Percentiles rank a stretch among this genome's conserved stretches.
phyloP scores from a whole-genome alignment of 2,797 vertebrate species.

The Sitta carolinensis region DNA sequence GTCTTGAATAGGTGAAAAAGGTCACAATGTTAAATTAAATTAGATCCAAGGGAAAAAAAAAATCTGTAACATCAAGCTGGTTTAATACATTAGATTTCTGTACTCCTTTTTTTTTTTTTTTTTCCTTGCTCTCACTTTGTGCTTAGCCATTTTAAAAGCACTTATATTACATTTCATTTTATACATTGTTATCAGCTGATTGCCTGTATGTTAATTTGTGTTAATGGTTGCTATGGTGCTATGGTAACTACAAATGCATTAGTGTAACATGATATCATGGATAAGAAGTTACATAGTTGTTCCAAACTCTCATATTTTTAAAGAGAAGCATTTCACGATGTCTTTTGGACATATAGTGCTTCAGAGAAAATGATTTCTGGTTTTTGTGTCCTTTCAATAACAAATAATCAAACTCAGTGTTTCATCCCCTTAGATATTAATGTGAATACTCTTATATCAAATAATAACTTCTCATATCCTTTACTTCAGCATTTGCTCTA shows the following conservation, averaged over 20 bases:
- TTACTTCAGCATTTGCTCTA: background rate
- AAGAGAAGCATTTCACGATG: background rate
- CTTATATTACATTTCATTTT: background rate
- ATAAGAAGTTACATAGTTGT: background rate
- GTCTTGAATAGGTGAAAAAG: background rate
- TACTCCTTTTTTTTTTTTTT: background rate
- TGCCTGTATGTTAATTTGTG: background rate
- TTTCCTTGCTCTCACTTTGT: background rate
- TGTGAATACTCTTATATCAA: background rate
- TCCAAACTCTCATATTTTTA: background rate
- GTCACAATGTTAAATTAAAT: background rate
- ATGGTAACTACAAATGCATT: background rate
- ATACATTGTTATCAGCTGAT: background rate
- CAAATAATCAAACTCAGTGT: background rate
- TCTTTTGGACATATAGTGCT: background rate
- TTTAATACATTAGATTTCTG: background rate
- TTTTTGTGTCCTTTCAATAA: background rate
- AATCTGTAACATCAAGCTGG: background rate
- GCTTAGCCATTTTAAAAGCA: background rate
- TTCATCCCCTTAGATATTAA: background rate
- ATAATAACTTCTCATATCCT: background rate
- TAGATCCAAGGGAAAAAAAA: background rate
- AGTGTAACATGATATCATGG: background rate
- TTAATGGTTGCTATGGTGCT: background rate
- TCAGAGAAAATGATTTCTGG: background rate